Evolutionary conservation across 2,797 vertebrate species (phyloP), one percentile per base, ranked within the genome.

Genomic region (Sebastes variabilis): DNA sequence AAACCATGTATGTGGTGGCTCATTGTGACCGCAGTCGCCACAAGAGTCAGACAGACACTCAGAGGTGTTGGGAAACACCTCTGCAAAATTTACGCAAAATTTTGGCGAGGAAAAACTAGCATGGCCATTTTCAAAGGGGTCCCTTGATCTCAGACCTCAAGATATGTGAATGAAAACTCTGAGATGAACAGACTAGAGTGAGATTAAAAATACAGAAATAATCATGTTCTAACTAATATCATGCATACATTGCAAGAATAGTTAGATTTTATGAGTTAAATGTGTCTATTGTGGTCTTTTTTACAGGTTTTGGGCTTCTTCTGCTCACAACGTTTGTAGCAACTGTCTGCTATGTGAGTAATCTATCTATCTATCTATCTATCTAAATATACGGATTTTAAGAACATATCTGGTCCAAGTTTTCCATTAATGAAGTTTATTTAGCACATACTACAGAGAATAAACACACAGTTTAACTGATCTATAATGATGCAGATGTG

Each of bases 281-380:
- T 59, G 3, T 3, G 25, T 38, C 1, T 55, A 24, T 55, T 70
- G 6, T 70, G 2, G 1, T 69, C 1, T 64, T 62, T 77, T 82
- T 34, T 36, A 64, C 18, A 82, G 27, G 6, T 78, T 75, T 62
- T 8, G 82, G 70, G 62, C 27, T 93, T 72, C 75, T 89, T 55
- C 71, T 91, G 16, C 54, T 92, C 3, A 12, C 77, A 22, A 79
- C 79, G 30, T 78, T 94, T 60, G 36, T 90, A 12, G 80, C 77
- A 66, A 76, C 82, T 12, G 6, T 92, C 75, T 82, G 73, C 64
- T 79, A 74, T 76, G 94, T 95, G 71, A 94, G 95, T 93, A 62
- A 13, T 67, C 34, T 36, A 34, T 34, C 3, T 34, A 27, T 27
- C 14, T 49, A 49, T 52, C 16, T 52, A 52, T 18, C 20, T 20